Conservation (phyloP, 2,113 vertebrate genomes). For the Gadus macrocephalus region DNA sequence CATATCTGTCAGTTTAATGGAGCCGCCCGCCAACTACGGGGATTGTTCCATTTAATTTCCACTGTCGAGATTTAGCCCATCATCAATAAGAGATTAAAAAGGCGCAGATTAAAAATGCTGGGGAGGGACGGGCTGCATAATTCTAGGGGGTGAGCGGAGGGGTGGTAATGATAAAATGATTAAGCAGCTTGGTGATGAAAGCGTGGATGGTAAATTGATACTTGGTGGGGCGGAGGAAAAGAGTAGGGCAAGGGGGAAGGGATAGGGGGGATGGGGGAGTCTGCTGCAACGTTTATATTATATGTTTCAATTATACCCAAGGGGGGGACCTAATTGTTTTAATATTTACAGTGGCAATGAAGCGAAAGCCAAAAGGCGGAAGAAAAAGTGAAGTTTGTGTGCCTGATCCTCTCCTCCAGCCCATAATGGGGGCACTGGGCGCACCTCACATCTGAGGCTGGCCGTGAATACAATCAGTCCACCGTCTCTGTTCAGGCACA, state of each 20-base stretch:
- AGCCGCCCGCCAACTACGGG: conserved; percentile 38
- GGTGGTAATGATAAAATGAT: conserved; percentile 58
- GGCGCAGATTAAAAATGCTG: conserved; percentile 50
- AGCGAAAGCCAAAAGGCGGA: conserved; percentile 4
- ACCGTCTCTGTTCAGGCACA: too few species aligned
- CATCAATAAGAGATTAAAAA: conserved; percentile 66
- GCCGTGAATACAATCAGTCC: too few species aligned
- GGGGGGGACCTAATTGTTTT: conserved; percentile 33
- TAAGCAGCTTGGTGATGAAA: conserved; percentile 52
- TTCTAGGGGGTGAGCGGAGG: conserved; percentile 34
- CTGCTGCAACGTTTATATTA: conserved; percentile 48
- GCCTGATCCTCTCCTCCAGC: too few species aligned
- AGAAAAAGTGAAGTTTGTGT: too few species aligned
- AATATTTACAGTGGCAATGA: conserved; percentile 22
- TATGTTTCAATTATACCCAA: conserved; percentile 43
- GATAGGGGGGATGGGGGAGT: background rate
- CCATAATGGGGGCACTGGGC: too few species aligned
- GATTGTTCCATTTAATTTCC: conserved; percentile 54
- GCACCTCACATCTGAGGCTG: too few species aligned
- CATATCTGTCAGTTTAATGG: conserved; percentile 45
- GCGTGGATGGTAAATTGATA: conserved; percentile 43
- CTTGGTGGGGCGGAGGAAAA: conserved; percentile 10
- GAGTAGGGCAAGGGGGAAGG: background rate
- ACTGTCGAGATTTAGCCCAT: conserved; percentile 48
- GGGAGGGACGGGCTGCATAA: conserved; percentile 48